Percentiles rank a stretch among this genome's conserved stretches.
Conservation (phyloP, 2,888 invertebrate genomes). For the Leuctra nigra region DNA sequence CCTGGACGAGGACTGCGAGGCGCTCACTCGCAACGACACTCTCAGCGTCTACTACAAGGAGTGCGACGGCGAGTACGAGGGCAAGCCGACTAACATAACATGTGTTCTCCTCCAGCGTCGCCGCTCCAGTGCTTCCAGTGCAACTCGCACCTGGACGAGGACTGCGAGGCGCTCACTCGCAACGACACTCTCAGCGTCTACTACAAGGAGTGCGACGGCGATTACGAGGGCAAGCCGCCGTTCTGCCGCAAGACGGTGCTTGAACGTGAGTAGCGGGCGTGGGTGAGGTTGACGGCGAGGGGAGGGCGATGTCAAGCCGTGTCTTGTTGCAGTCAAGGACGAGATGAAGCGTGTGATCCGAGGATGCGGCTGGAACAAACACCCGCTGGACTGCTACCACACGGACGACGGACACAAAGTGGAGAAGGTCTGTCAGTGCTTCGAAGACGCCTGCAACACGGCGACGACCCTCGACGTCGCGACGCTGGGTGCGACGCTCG, state of each 20-base stretch:
- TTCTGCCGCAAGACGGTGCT: constrained; percentile 65
- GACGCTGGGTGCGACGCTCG: neutral
- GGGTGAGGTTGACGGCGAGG: neutral
- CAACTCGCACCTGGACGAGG: constrained; percentile 60
- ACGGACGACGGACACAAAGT: constrained; percentile 57
- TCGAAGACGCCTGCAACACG: constrained; percentile 52
- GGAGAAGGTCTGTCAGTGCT: constrained; percentile 58
- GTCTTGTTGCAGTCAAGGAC: constrained; percentile 30
- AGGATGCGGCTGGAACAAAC: constrained; percentile 54
- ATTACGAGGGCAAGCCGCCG: constrained; percentile 46
- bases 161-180: constrained; percentile 54
- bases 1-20: constrained; percentile 58
- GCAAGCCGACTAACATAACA: no score
- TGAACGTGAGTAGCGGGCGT: constrained; percentile 30
- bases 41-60: constrained; percentile 35
- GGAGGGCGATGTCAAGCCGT: no score
- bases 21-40: constrained; percentile 50
- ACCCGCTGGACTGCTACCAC: constrained; percentile 48
- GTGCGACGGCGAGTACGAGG: constrained; percentile 42
- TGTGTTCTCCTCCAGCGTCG: no score
- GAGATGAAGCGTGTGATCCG: constrained; percentile 45
- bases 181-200: constrained; percentile 40
- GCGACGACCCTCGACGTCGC: constrained; percentile 10
- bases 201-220: constrained; percentile 40
- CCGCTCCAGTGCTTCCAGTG: constrained; percentile 62